Evolutionary conservation across 2,113 vertebrate species (phyloP).

Genomic region (Odocoileus hemionus): DNA sequence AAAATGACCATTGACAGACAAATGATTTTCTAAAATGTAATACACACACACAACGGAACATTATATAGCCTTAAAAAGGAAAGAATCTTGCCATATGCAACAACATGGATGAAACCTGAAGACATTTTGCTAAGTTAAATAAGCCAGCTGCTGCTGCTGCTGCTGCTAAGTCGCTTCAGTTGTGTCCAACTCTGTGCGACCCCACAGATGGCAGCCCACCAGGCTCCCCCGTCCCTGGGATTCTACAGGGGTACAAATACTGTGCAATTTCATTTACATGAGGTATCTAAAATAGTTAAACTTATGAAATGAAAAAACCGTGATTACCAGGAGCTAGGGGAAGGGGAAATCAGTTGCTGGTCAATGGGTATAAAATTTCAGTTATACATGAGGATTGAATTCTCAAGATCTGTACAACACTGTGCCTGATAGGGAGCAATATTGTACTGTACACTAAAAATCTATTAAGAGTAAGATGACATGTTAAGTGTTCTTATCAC

Average conservation of each 20-base stretch:
- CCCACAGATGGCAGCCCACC: too few species aligned
- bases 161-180: too few species aligned
- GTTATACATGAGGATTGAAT: background rate
- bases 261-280: background rate
- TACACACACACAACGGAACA: background rate
- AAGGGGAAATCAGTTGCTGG: background rate
- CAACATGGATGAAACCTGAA: background rate
- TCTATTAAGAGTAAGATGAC: background rate
- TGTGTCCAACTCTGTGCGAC: too few species aligned
- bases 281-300: background rate
- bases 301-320: background rate
- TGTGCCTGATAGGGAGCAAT: background rate
- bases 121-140: background rate
- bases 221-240: too few species aligned
- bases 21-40: background rate
- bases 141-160: background rate
- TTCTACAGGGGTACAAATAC: background rate
- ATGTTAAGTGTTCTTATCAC: background rate
- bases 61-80: background rate
- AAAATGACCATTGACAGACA: background rate
- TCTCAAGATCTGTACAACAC: background rate
- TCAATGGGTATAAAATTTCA: background rate
- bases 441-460: background rate
- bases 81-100: background rate
- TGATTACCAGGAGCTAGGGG: background rate